Evolutionary conservation across 2,888 invertebrate species (phyloP).

Genomic region (Pyralis farinalis): DNA sequence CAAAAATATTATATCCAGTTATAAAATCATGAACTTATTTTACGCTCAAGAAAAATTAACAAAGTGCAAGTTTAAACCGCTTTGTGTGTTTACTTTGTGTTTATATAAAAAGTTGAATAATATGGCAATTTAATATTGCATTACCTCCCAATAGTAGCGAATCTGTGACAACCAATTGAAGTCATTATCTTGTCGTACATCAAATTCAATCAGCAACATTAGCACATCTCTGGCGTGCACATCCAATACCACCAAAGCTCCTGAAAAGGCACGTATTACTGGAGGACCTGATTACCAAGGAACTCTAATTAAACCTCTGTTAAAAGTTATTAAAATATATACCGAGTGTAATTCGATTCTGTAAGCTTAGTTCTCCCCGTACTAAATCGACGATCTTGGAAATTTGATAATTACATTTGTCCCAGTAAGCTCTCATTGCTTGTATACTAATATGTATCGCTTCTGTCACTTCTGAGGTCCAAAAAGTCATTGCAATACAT

Average conservation of each 20-base stretch:
- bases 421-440: slow-evolving; percentile 83
- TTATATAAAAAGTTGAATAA: no score
- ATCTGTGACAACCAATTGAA: slow-evolving; percentile 93
- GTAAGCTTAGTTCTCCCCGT: slow-evolving; percentile 90
- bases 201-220: slow-evolving; percentile 82
- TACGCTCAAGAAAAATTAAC: no score
- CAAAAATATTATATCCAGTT: no score
- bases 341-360: slow-evolving; percentile 94
- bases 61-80: no score
- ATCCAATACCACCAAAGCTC: slow-evolving; percentile 94
- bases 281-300: no score
- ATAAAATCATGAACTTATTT: no score
- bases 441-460: slow-evolving; percentile 83
- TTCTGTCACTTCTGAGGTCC: slow-evolving; percentile 94
- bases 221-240: slow-evolving; percentile 96
- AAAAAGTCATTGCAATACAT: slow-evolving; percentile 91
- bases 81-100: no score
- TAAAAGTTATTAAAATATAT: slow-evolving; percentile 8
- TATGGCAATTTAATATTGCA: no score
- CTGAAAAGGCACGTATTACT: slow-evolving; percentile 52
- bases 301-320: no score
- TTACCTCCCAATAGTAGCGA: slow-evolving; percentile 92
- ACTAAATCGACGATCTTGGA: slow-evolving; percentile 91
- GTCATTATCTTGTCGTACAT: slow-evolving; percentile 87
- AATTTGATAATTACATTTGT: slow-evolving; percentile 88